Evolutionary conservation across 2,888 invertebrate genomes (phyloP), one percentile per base, ranked within the genome.

Genomic region (Hyposoter didymator): DNA sequence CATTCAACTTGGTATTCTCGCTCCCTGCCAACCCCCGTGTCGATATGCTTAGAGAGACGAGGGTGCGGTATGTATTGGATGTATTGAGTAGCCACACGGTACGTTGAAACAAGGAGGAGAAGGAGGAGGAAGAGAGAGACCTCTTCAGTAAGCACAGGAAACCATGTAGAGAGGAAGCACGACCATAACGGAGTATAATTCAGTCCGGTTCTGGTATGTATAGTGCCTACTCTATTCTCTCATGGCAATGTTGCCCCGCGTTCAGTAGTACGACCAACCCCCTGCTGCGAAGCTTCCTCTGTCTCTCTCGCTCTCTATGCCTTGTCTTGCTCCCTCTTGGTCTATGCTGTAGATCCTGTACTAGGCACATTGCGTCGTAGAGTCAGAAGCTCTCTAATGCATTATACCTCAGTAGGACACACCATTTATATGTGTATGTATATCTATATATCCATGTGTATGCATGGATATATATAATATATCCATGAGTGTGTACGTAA

Each of bases 121-220:
- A 55, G 62, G 14, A 52, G 47, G 64, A 72, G 82, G 49, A 66
- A 64, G 66, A 55, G 55, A 28, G 69, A 75, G 74, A 81, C 78
- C 80, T 80, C 84, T 86, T 78, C 55, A 70, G 85, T 84, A 66
- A 88, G 88, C 84, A 69, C 75, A 86, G 80, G 86, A 83, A 88
- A 79, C 89, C 89, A 91, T 89, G 89, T 66, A 69, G 81, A 81
- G 81, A 81, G 81, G 89, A 90, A 88, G 89, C 90, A 89, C 85
- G 89, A 90, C 90, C 90, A 92, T 92, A 92, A 91, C 91, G 89
- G 90, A 90, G 90, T 91, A 91, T 92, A 92, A 92, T 92, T 93
- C 91, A 92, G 91, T 90, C 89, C 89, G 88, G 90, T 89, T 91
- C 90, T 89, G 82, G 91, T 91, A 92, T 92, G 92, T 92, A 90